Conservation (phyloP, 1,140 invertebrate species). For the Spodoptera frugiperda region DNA sequence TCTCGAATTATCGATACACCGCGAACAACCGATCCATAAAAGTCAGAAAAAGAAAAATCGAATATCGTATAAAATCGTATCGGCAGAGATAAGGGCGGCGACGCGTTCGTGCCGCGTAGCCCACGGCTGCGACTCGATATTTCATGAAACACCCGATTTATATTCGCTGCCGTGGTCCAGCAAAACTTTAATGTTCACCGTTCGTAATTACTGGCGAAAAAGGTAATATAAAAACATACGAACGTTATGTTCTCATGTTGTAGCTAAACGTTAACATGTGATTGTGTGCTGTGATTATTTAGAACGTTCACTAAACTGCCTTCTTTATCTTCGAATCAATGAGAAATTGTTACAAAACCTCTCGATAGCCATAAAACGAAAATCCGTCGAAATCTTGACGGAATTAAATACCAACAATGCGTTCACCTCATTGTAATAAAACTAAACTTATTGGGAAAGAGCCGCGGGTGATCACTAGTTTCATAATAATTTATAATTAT, state of each 20-base stretch:
- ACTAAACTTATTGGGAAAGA: constrained; percentile 19
- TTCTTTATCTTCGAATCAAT: background rate
- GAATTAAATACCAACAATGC: constrained; percentile 37
- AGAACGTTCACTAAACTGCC: constrained; percentile 11
- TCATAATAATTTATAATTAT: constrained; percentile 46
- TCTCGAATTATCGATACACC: constrained; percentile 81
- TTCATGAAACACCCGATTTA: constrained; percentile 84
- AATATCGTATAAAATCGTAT: constrained; percentile 83
- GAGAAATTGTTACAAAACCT: background rate
- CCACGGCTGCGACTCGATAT: constrained; percentile 80
- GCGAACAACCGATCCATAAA: constrained; percentile 82
- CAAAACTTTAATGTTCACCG: constrained; percentile 79
- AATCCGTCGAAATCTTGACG: constrained; percentile 1
- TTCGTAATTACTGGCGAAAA: constrained; percentile 78
- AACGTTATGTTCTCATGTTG: constrained; percentile 41
- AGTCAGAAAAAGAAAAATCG: constrained; percentile 81
- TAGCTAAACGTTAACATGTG: constrained; percentile 16
- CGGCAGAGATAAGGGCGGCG: constrained; percentile 80
- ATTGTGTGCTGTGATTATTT: constrained; percentile 21
- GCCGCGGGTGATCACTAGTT: constrained; percentile 31
- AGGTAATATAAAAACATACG: constrained; percentile 61
- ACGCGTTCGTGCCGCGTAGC: constrained; percentile 74
- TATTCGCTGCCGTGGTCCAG: constrained; percentile 73
- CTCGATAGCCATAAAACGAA: background rate
- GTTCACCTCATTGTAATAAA: constrained; percentile 7